Evolutionary conservation across 2,888 invertebrate genomes (phyloP), one percentile per base, ranked within the genome.

Genomic region (Drosophila aldrichi): DNA sequence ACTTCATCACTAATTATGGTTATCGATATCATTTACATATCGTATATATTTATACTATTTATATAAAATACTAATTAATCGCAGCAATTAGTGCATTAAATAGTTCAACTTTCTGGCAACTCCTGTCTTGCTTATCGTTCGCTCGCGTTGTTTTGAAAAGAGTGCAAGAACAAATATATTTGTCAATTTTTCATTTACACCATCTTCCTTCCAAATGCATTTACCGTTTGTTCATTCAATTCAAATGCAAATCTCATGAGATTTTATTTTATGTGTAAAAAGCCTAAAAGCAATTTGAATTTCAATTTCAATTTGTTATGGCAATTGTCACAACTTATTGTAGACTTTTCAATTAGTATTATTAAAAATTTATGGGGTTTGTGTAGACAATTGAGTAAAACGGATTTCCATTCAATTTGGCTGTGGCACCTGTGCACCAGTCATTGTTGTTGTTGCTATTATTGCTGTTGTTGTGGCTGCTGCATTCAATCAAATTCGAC

Each of bases 281-380:
- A 57, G 25, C 52, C 70, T 48, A 55, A 54, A 57, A 60, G 70
- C 65, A 85, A 69, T 75, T 68, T 25, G 59, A 70, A 70, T 88
- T 79, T 70, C 43, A 72, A 70, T 82, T 74, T 85, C 65, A 49
- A 49, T 29, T 49, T 49, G 48, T 18, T 62, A 76, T 70, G 55
- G 55, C 66, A 73, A 79, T 71, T 73, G 68, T 52, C 66, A 57
- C 25, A 74, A 66, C 54, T 61, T 54, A 69, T 68, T 67, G 51
- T 51, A 68, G 29, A 54, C 65, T 58, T 72, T 80, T 75, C 83
- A 86, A 84, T 84, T 84, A 86, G 83, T 76, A 74, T 83, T 81
- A 84, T 86, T 88, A 79, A 74, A 83, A 81, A 88, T 88, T 52
- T 63, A 80, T 70, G 12, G 8, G 58, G 60, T 57, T 76, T 78